Evolutionary conservation across 2,888 invertebrate species (phyloP).

Genomic region (Carabus problematicus): DNA sequence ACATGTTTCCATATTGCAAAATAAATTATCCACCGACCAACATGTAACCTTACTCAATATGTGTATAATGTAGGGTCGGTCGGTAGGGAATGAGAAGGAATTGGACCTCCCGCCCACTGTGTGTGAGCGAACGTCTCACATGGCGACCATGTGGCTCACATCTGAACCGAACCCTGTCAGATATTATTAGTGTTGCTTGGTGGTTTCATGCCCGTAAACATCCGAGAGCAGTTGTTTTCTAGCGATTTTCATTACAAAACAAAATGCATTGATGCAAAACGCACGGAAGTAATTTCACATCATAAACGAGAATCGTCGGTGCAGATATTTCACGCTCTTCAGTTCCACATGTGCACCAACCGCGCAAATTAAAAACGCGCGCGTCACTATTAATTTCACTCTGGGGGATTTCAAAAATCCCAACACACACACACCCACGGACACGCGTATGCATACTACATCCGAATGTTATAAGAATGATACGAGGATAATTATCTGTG

Average conservation of each 20-base stretch:
- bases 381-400: neutral
- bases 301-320: conserved; percentile 33
- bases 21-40: no score
- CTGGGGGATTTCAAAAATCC: no score
- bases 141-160: neutral
- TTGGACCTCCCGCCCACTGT: no score
- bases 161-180: conserved; percentile 9
- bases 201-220: neutral
- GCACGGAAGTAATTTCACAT: conserved; percentile 39
- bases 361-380: neutral
- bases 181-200: conserved; percentile 8
- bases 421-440: no score
- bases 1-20: no score
- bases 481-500: conserved; percentile 24
- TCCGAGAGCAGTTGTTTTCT: neutral
- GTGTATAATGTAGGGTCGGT: no score
- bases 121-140: neutral
- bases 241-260: conserved; percentile 13
- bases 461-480: conserved; percentile 4
- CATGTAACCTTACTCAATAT: no score
- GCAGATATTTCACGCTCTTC: conserved; percentile 37
- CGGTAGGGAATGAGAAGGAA: no score
- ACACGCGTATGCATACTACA: neutral
- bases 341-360: neutral
- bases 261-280: conserved; percentile 38